Evolutionary conservation across 2,797 vertebrate species (phyloP).

Genomic region (Tachyglossus aculeatus): DNA sequence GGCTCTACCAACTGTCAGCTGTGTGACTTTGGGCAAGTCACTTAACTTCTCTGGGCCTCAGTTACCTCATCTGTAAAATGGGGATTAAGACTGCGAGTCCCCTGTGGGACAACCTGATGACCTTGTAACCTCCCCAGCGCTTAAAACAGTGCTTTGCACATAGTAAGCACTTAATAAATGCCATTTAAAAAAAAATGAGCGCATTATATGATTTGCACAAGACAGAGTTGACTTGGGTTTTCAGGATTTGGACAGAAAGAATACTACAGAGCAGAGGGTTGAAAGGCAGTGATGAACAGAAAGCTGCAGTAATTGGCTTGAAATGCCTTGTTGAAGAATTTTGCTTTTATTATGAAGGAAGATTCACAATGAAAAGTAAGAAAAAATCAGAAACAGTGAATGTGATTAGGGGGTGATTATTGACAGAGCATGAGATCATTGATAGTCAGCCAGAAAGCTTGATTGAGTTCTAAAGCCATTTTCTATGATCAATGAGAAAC

Average conservation of each 20-base stretch:
- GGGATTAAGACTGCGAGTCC: too few relatives aligned
- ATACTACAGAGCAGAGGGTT: background rate
- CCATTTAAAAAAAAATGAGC: too few relatives aligned
- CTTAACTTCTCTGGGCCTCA: too few relatives aligned
- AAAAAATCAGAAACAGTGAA: background rate
- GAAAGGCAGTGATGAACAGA: background rate
- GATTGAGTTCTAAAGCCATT: background rate
- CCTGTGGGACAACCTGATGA: too few relatives aligned
- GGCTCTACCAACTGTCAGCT: too few relatives aligned
- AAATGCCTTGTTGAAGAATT: background rate
- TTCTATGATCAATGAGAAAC: background rate
- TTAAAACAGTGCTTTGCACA: too few relatives aligned
- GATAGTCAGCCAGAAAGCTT: background rate
- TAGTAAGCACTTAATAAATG: too few relatives aligned
- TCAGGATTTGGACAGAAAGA: background rate
- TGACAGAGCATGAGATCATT: background rate
- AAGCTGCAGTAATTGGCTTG: background rate
- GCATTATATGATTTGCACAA: too few relatives aligned
- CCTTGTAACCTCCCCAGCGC: too few relatives aligned
- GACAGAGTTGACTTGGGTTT: too few relatives aligned
- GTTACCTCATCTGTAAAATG: too few relatives aligned
- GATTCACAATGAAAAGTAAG: background rate
- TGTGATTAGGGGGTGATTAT: background rate
- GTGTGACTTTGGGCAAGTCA: too few relatives aligned
- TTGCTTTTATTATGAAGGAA: background rate